phyloP scores from a whole-genome alignment of 2,888 invertebrate genomes.

The Oscheius sp. region DNA sequence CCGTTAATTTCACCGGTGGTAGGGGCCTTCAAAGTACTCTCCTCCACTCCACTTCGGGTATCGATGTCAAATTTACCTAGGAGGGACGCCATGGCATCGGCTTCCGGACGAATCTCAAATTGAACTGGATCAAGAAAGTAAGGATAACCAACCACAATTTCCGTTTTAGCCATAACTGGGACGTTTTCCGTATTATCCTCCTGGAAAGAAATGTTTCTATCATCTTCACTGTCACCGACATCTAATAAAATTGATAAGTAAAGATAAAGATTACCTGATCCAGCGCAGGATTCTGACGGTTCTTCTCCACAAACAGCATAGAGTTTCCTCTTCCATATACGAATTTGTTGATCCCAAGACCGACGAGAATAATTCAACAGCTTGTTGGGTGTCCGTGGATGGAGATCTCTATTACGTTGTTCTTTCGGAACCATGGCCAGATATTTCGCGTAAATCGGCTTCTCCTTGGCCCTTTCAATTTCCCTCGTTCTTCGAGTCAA shows the following conservation, averaged over 20 bases:
- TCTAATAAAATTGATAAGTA: no score
- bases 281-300: conserved; percentile 59
- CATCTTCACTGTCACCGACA: no score
- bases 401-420: conserved; percentile 70
- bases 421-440: conserved; percentile 49
- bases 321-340: conserved; percentile 62
- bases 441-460: conserved; percentile 61
- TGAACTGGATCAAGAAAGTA: background rate
- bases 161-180: background rate
- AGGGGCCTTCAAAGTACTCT: conserved; percentile 63
- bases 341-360: conserved; percentile 82
- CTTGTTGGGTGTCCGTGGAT: conserved; percentile 91
- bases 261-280: no score
- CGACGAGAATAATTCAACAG: conserved; percentile 86
- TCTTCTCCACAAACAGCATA: conserved; percentile 66
- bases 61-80: conserved; percentile 65
- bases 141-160: background rate
- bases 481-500: conserved; percentile 60
- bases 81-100: conserved; percentile 66
- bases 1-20: conserved; percentile 38
- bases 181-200: conserved; percentile 14
- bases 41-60: conserved; percentile 56
- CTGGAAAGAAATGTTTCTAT: no score
- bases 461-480: conserved; percentile 64
- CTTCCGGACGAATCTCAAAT: conserved; percentile 49